Evolutionary conservation across 2,797 vertebrate species (phyloP), one percentile per base, ranked within the genome.

Genomic region (Eulemur albifrons): DNA sequence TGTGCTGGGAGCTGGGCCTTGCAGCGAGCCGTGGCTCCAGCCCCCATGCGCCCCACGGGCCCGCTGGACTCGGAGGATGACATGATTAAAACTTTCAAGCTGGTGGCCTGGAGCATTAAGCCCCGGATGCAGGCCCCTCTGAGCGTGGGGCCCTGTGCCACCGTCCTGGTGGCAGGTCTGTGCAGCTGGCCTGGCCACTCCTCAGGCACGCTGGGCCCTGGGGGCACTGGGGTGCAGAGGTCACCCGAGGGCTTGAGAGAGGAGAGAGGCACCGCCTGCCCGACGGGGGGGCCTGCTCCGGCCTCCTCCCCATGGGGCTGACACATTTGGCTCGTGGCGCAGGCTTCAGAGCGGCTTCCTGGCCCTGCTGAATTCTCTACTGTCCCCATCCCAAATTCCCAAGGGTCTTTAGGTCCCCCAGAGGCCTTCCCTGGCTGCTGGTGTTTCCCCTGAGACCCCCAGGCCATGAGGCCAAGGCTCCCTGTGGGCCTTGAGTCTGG

Each of bases 251-350:
- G 54, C 54, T 59, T 11, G 25, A 40, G 77, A 30, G 4, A 59
- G 35, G 54, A 52, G 54, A 57, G 21, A 20, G n/a, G 69, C 12
- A 18, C 15, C 1, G 11, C 4, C n/a, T 9, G 18, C 25, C n/a
- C 3, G 12, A 23, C 73, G 30, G 1, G 83, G 76, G 32, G 40
- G 38, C 27, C 69, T 2, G 5, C 2, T 9, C 43, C 4, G 23
- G 32, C n/a, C 8, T 0, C 21, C 7, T 23, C 59, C 7, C 1
- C 27, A 18, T 1, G 1, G 61, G 43, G 27, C 50, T 0, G 20
- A 9, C 1, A 0, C 4, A 0, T 57, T 9, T 1, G 1, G 83
- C n/a, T 2, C 20, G 4, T 1, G 0, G 2, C 3, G 0, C 4
- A 32, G 45, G 32, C 77, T 50, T 48, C 23, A 6, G 21, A 2